Conservation (phyloP, 1,140 invertebrate species). For the Bicyclus anynana region DNA sequence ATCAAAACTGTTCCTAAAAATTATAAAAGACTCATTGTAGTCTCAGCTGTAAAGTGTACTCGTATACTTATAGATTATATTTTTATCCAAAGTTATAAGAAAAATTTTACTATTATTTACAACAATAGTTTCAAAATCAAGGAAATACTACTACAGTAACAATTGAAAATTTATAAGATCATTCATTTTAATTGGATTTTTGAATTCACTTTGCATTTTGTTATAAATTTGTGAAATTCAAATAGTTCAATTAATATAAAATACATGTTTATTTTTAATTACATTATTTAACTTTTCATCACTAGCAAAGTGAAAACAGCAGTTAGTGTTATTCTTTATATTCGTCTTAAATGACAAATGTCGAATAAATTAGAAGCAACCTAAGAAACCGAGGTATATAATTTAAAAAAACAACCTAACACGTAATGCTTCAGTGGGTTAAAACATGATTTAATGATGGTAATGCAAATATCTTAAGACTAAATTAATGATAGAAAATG, state of each 20-base stretch:
- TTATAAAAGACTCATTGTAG: too few relatives aligned
- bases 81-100: neutral
- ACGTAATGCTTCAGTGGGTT: neutral
- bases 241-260: neutral
- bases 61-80: too few relatives aligned
- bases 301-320: constrained; percentile 7
- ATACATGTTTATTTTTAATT: too few relatives aligned
- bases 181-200: constrained; percentile 1
- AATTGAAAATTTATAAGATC: constrained; percentile 1
- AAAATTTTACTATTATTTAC: too few relatives aligned
- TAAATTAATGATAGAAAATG: neutral
- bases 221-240: neutral
- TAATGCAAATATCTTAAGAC: neutral
- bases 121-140: too few relatives aligned
- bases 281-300: neutral
- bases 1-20: neutral
- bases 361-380: neutral
- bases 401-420: neutral
- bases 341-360: neutral
- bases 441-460: neutral
- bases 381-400: neutral
- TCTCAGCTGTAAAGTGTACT: too few relatives aligned
- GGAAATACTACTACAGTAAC: neutral
- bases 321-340: constrained; percentile 20
- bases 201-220: constrained; percentile 6